A percentile compares a stretch with the other conserved stretches of the same genome.
Conservation (phyloP, 2,113 vertebrate species). For the Mus musculus region DNA sequence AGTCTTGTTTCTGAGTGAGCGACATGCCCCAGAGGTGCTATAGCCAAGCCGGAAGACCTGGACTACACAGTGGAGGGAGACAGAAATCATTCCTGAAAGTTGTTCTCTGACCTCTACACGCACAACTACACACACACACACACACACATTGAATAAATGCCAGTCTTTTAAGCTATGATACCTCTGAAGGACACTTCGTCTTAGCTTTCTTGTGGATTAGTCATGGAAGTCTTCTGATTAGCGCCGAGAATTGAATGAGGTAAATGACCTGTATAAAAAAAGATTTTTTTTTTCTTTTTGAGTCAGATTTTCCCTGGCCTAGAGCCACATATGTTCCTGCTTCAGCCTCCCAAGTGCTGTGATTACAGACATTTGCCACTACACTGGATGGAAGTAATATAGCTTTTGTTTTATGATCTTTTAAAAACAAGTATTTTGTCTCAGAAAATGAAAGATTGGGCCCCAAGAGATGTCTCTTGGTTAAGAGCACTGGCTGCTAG, state of each 20-base stretch:
- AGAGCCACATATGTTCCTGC: not conserved
- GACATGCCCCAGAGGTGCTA: not conserved
- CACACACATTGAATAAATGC: not conserved
- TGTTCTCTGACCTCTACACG: not conserved
- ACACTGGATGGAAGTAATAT: not conserved
- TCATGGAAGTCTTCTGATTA: constrained; percentile 15
- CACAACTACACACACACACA: not conserved
- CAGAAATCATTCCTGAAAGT: not conserved
- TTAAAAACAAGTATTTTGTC: not conserved
- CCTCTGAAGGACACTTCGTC: constrained; percentile 56
- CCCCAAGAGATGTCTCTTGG: not conserved
- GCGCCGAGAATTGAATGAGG: constrained; percentile 20
- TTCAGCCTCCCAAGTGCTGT: not conserved
- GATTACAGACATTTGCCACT: not conserved
- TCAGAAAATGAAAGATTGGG: not conserved
- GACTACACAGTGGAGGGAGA: no score
- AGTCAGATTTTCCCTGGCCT: not conserved
- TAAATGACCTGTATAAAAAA: not conserved
- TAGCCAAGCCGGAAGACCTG: not conserved
- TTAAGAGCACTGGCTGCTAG: not conserved
- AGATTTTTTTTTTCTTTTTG: not conserved
- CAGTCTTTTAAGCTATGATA: not conserved
- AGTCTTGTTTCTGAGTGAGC: not conserved
- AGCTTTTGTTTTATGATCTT: constrained; percentile 45
- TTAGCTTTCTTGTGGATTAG: constrained; percentile 54